A percentile compares a stretch with the other conserved stretches of the same genome.
phyloP scores from a whole-genome alignment of 2,797 vertebrate species.

The Simalia tracyae region DNA sequence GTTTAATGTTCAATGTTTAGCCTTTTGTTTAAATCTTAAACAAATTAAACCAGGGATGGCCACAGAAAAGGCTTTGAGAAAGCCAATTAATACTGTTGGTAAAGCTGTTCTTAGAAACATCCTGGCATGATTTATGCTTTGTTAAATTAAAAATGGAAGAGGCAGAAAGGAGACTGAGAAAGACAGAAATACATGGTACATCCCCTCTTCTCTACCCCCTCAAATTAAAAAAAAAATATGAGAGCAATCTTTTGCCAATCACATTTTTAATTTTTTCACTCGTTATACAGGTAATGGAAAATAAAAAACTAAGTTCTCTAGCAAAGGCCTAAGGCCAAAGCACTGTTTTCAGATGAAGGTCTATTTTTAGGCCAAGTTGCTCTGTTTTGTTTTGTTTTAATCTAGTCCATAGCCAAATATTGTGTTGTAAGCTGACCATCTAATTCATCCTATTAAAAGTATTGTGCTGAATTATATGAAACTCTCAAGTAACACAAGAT shows the following conservation, averaged over 20 bases:
- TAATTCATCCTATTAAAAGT: not conserved
- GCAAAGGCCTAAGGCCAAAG: constrained; percentile 50
- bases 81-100: constrained; percentile 32
- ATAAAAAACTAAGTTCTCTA: constrained; percentile 41
- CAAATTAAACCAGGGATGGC: constrained; percentile 8
- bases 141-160: constrained; percentile 34
- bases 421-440: not conserved
- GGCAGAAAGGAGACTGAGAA: not conserved
- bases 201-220: not conserved
- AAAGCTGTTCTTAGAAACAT: constrained; percentile 21
- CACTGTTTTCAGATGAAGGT: constrained; percentile 45
- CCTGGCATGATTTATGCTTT: constrained; percentile 32
- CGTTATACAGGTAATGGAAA: constrained; percentile 42
- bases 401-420: constrained; percentile 28
- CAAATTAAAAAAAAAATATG: constrained; percentile 42
- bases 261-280: not conserved
- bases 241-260: constrained; percentile 37
- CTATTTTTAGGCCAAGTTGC: constrained; percentile 48
- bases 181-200: constrained; percentile 34
- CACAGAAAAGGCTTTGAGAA: constrained; percentile 34
- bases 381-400: constrained; percentile 13
- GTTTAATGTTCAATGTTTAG: not conserved
- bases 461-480: not conserved
- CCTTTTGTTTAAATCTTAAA: constrained; percentile 30
- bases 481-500: not conserved